A percentile compares a stretch with the other conserved stretches of the same genome.
Conservation (phyloP, 2,888 invertebrate species). For the Torymus auratus region DNA sequence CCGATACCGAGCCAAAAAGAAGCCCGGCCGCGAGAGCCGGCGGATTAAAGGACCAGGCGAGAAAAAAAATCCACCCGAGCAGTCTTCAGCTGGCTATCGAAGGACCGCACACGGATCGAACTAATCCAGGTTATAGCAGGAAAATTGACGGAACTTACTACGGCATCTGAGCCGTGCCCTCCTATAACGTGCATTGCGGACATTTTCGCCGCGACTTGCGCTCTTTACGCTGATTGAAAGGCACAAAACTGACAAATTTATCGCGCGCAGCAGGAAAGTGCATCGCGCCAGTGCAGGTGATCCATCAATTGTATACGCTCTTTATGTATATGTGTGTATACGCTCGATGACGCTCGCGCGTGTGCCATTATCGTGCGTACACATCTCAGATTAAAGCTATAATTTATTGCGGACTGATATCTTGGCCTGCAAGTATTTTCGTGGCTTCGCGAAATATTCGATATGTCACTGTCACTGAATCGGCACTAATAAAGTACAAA, state of each 20-base stretch:
- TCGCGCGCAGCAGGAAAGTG: too few relatives aligned
- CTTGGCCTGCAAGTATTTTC: neutral
- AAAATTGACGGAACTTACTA: constrained; percentile 82
- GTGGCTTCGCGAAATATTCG: neutral
- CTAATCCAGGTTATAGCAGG: constrained; percentile 88
- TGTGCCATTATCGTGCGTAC: too few relatives aligned
- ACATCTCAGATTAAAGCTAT: too few relatives aligned
- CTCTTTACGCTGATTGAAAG: too few relatives aligned
- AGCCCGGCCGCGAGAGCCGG: neutral
- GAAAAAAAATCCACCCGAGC: constrained; percentile 81
- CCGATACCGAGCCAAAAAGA: constrained; percentile 19
- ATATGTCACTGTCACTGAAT: neutral
- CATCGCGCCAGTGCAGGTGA: too few relatives aligned
- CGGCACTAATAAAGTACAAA: neutral
- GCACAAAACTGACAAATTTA: too few relatives aligned
- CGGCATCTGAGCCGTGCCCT: constrained; percentile 65
- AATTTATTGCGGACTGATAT: too few relatives aligned
- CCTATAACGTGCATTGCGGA: neutral
- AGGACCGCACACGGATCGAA: constrained; percentile 88
- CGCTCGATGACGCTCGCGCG: too few relatives aligned
- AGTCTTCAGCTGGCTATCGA: constrained; percentile 88
- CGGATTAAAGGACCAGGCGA: constrained; percentile 48
- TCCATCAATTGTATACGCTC: too few relatives aligned
- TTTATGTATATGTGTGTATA: too few relatives aligned
- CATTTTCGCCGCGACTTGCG: too few relatives aligned